Percentiles rank a stretch among this genome's conserved stretches.
phyloP scores from a whole-genome alignment of 2,888 invertebrate species.

The Tigriopus californicus region DNA sequence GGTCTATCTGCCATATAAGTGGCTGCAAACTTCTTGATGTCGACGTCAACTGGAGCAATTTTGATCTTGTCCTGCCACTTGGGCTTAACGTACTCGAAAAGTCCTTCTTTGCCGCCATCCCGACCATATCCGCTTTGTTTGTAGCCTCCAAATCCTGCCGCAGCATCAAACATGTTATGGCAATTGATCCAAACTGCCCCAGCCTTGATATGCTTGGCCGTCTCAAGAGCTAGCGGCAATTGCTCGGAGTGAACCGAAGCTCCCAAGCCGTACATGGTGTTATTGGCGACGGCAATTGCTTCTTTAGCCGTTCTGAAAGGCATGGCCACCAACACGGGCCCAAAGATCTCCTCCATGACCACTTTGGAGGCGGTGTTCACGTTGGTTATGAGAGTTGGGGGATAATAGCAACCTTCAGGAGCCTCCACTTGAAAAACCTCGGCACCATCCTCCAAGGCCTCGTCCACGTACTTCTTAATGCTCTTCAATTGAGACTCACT shows the following conservation, averaged over 20 bases:
- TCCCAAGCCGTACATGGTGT: conserved; percentile 32
- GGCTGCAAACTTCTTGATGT: conserved; percentile 18
- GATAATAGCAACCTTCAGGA: conserved; percentile 25
- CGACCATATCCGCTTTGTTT: conserved; percentile 34
- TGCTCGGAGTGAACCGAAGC: conserved; percentile 39
- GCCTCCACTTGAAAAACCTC: conserved; percentile 25
- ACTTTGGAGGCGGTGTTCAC: conserved; percentile 32
- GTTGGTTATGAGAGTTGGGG: conserved; percentile 29
- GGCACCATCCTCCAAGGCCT: conserved; percentile 23
- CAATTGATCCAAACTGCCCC: conserved; percentile 38
- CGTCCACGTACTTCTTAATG: conserved; percentile 19
- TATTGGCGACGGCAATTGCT: conserved; percentile 36
- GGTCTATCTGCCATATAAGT: conserved; percentile 18
- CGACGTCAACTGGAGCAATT: conserved; percentile 15
- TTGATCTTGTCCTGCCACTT: conserved; percentile 17
- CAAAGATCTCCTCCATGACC: conserved; percentile 31
- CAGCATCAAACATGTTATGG: conserved; percentile 33
- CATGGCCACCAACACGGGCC: conserved; percentile 29
- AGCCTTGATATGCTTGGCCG: conserved; percentile 32
- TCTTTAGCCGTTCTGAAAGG: conserved; percentile 33
- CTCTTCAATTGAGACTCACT: conserved; percentile 23
- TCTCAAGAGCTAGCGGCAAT: conserved; percentile 34
- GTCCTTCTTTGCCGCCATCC: conserved; percentile 32
- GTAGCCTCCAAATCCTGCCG: conserved; percentile 32
- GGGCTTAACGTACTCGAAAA: conserved; percentile 20